Conservation (phyloP, 2,113 vertebrate genomes). For the Lynx canadensis region DNA sequence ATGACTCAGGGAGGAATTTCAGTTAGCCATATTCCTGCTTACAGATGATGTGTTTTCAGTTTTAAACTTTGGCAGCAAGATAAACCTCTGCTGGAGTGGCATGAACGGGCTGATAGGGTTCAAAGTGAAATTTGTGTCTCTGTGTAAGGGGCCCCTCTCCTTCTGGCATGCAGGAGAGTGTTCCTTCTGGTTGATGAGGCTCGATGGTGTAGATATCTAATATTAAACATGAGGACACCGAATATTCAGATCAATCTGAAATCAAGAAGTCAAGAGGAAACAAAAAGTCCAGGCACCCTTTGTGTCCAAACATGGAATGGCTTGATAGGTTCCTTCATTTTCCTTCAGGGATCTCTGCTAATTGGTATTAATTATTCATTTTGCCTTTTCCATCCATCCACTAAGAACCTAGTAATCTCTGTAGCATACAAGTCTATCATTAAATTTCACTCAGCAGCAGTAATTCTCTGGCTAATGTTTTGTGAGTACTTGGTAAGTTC, state of each 20-base stretch:
- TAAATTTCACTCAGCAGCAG: neutral
- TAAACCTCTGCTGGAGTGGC: neutral
- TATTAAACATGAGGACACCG: neutral
- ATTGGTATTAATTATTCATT: neutral
- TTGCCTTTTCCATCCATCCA: no score
- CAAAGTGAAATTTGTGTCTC: neutral
- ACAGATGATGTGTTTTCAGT: neutral
- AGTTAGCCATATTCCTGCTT: neutral
- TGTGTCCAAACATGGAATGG: neutral
- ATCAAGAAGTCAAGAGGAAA: neutral
- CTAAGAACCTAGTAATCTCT: neutral
- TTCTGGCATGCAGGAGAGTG: neutral
- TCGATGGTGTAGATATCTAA: fast-evolving
- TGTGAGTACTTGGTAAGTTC: neutral
- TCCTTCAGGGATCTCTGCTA: neutral
- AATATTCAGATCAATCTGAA: no score
- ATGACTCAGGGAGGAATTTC: neutral
- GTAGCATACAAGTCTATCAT: no score
- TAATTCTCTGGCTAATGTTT: neutral
- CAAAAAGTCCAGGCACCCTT: neutral
- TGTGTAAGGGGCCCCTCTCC: neutral
- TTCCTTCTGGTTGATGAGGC: no score
- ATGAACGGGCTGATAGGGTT: fast-evolving
- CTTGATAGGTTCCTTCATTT: neutral
- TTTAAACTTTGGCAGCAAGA: neutral